Evolutionary conservation across 1,140 invertebrate genomes (phyloP).

Genomic region (Eumaeus atala): DNA sequence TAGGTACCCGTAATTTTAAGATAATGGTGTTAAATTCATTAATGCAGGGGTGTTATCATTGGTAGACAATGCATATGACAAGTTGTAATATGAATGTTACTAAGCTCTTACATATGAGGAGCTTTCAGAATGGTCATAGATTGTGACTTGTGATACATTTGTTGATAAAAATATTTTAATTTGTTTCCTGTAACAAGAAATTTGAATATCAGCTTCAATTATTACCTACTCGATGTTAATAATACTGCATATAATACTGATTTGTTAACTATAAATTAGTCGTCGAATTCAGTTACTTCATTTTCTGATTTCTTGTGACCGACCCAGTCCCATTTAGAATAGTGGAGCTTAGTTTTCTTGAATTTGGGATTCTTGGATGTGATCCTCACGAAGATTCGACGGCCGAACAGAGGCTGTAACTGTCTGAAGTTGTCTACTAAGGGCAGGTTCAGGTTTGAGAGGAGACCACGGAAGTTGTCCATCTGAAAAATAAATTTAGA

Average conservation of each 20-base stretch:
- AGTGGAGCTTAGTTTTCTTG: slow-evolving; percentile 75
- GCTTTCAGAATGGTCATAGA: too few relatives aligned
- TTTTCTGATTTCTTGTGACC: slow-evolving; percentile 65
- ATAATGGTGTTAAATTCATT: too few relatives aligned
- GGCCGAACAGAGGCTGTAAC: slow-evolving; percentile 78
- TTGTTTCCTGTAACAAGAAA: too few relatives aligned
- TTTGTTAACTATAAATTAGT: slow-evolving; percentile 28
- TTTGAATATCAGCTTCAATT: too few relatives aligned
- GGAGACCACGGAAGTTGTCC: slow-evolving; percentile 78
- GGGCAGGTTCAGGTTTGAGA: slow-evolving; percentile 74
- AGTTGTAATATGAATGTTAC: slow-evolving; percentile 45
- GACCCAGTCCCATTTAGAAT: slow-evolving; percentile 78
- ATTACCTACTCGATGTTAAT: too few relatives aligned
- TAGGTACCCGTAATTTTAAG: slow-evolving; percentile 53
- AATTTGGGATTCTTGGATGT: slow-evolving; percentile 75
- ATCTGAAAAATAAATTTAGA: slow-evolving; percentile 64
- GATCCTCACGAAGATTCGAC: slow-evolving; percentile 77
- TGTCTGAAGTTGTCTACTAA: slow-evolving; percentile 77
- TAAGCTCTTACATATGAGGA: slow-evolving; percentile 39
- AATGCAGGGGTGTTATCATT: too few relatives aligned
- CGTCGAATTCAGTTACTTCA: slow-evolving; percentile 62
- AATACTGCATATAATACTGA: too few relatives aligned
- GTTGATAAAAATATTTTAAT: too few relatives aligned
- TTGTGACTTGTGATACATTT: too few relatives aligned
- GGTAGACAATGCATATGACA: too few relatives aligned